phyloP scores from a whole-genome alignment of 2,797 vertebrate genomes.

The Rachycentron canadum region DNA sequence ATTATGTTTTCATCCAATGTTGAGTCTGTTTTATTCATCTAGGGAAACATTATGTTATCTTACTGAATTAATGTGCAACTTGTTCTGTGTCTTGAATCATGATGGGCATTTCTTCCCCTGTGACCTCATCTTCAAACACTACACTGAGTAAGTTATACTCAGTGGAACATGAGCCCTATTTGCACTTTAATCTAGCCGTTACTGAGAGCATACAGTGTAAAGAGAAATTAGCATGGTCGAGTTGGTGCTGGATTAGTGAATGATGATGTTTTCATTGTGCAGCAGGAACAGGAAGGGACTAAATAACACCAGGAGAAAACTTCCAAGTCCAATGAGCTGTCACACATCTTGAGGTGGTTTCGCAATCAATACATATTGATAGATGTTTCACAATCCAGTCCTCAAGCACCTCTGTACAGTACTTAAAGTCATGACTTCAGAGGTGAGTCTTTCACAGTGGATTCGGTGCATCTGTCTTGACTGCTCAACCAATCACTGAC shows the following conservation, averaged over 20 bases:
- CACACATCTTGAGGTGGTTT: constrained; percentile 54
- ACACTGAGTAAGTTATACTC: constrained; percentile 25
- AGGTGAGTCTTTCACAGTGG: constrained; percentile 14
- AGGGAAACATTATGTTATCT: constrained; percentile 47
- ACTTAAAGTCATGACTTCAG: constrained; percentile 36
- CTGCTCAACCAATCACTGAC: neutral
- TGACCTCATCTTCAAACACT: constrained; percentile 54
- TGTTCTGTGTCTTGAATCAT: constrained; percentile 39
- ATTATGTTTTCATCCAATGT: constrained; percentile 51
- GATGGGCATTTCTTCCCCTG: constrained; percentile 39
- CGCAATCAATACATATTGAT: constrained; percentile 66
- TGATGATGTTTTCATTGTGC: constrained; percentile 40
- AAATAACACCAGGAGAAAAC: constrained; percentile 36
- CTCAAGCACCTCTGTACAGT: constrained; percentile 45
- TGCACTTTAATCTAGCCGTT: constrained; percentile 47
- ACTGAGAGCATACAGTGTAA: constrained; percentile 14
- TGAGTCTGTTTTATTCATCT: constrained; percentile 30
- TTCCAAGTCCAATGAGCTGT: constrained; percentile 51
- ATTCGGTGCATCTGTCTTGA: constrained; percentile 20
- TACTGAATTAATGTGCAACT: constrained; percentile 49
- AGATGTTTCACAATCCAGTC: constrained; percentile 50
- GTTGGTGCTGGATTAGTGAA: constrained; percentile 41
- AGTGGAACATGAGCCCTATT: constrained; percentile 35
- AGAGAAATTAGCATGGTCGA: constrained; percentile 27
- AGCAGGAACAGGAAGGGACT: constrained; percentile 25